Conservation (phyloP, 92 coral and sea anemone genomes). For the Siderastrea radians region DNA sequence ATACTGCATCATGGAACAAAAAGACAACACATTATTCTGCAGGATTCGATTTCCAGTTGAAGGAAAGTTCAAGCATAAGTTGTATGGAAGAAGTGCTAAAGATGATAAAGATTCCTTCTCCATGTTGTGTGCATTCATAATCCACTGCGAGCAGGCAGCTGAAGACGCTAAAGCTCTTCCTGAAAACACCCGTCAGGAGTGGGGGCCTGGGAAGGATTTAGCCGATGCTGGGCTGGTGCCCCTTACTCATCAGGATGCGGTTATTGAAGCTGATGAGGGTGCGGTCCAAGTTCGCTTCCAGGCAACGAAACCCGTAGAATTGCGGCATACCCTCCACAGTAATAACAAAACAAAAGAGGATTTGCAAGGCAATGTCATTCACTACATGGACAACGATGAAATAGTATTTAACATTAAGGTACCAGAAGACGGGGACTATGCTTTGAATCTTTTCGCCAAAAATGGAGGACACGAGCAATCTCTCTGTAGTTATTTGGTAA, state of each 20-base stretch:
- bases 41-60: conserved; percentile 29
- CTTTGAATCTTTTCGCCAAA: conserved; percentile 6
- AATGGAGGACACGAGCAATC: background rate
- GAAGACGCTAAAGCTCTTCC: conserved; percentile 20
- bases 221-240: conserved; percentile 12
- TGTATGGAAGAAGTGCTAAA: conserved; percentile 5
- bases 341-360: conserved; percentile 18
- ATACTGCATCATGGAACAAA: conserved; percentile 28
- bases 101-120: background rate
- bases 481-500: conserved; percentile 1
- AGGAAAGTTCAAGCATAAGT: background rate
- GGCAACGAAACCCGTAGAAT: background rate
- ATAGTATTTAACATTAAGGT: background rate
- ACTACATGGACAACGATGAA: conserved; percentile 10
- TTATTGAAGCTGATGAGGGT: conserved; percentile 22
- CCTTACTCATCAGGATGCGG: conserved; percentile 15
- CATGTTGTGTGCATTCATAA: conserved; percentile 15
- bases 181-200: conserved; percentile 19
- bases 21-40: conserved; percentile 9
- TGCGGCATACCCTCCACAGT: conserved; percentile 9
- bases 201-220: conserved; percentile 21
- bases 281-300: conserved; percentile 9
- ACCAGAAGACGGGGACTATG: conserved; percentile 18
- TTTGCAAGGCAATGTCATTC: conserved; percentile 16
- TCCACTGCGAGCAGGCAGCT: conserved; percentile 11